These are phyloP conservation scores for Sterrhoptilus dennistouni DNA, from an alignment of 2,113 vertebrate genomes.

Conservation along the genomic window DNA sequence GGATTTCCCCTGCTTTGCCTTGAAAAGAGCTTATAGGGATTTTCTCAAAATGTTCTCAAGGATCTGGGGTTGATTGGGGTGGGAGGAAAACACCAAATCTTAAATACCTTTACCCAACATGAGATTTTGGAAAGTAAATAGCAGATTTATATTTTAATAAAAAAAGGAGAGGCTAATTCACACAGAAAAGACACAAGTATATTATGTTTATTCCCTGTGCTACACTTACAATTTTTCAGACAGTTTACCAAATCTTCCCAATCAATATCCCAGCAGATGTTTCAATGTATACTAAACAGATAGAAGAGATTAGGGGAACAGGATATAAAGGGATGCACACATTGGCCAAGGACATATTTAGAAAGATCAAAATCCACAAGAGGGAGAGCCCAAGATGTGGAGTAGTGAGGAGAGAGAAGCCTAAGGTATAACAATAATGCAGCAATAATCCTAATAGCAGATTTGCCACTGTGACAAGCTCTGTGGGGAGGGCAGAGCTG, in stretches of 20 bases:
- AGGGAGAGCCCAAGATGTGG: background rate
- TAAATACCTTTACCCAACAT: background rate
- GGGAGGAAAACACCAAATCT: background rate
- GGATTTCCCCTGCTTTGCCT: background rate
- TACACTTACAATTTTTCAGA: background rate
- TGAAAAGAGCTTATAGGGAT: background rate
- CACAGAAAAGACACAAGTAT: background rate
- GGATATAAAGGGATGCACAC: background rate
- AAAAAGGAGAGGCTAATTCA: background rate
- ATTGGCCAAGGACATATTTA: background rate
- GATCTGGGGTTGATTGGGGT: background rate
- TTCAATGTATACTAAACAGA: background rate
- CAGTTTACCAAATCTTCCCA: background rate
- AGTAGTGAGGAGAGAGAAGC: background rate
- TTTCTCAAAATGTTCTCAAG: background rate
- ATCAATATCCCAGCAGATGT: background rate
- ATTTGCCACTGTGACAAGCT: accelerated
- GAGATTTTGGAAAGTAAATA: constrained; percentile 15
- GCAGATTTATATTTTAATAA: background rate
- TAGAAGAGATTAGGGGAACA: background rate
- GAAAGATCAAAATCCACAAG: background rate
- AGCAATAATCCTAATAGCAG: background rate
- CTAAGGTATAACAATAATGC: background rate
- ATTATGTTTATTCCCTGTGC: background rate
- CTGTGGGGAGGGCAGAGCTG: background rate